Evolutionary conservation across 2,888 invertebrate genomes (phyloP), one percentile per base, ranked within the genome.

Genomic region (Clostera curtula): DNA sequence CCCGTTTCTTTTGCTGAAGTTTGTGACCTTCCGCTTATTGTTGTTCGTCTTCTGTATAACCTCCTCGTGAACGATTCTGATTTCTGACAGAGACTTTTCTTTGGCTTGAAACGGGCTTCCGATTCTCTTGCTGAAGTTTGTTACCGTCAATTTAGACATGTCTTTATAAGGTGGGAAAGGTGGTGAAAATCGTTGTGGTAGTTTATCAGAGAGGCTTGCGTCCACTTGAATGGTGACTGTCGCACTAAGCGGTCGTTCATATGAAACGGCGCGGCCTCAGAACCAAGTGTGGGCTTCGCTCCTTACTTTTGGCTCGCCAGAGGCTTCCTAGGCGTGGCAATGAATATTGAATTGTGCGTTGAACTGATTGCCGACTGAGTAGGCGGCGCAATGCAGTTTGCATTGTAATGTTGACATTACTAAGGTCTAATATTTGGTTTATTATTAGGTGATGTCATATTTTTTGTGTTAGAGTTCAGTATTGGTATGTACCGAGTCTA

Each of bases 271-370:
- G 39, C 52, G 60, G 65, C 69, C 68, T 66, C 57, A 47, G 57
- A 56, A 44, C 72, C 70, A 59, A 64, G 75, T 74, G 77, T 79
- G 76, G 82, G 80, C 58, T 74, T 77, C 73, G 76, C 73, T 74
- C 80, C 82, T 65, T 80, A 80, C 45, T 76, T 82, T 73, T 75
- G 73, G 79, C 50, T 52, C 44, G 79, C 52, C 52, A 58, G 49
- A 56, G n/a, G 74, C 72, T 77, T 79, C 77, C 80, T 73, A 69
- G 62, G 79, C 61, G 74, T 73, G 76, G 69, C 60, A 64, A 62
- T 77, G 82, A 82, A 82, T 82, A 67, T 75, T 68, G n/a, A n/a
- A n/a, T n/a, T n/a, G n/a, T n/a, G n/a, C n/a, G 72, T 65, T 56
- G 59, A 45, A 35, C 27, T 36, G 41, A 49, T 49, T 40, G 47